A percentile compares a stretch with the other conserved stretches of the same genome.
Conservation (phyloP, 2,113 vertebrate genomes). For the Atherinomorus stipes region DNA sequence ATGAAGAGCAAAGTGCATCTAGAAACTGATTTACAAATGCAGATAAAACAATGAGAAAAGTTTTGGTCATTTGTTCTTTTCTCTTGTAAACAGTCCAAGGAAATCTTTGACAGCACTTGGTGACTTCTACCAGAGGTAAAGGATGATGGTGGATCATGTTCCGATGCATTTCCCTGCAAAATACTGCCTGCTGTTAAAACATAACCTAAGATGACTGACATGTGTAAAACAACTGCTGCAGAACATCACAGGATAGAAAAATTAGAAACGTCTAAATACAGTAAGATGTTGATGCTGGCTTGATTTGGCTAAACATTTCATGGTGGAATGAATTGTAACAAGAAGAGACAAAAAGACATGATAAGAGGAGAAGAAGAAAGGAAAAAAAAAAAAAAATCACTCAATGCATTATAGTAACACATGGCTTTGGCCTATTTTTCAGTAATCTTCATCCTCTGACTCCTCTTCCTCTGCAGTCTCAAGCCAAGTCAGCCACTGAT, state of each 20-base stretch:
- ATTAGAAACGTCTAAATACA: slow-evolving; percentile 32
- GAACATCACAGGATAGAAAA: slow-evolving; percentile 15
- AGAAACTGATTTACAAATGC: slow-evolving; percentile 90
- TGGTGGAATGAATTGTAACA: slow-evolving; percentile 90
- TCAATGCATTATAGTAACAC: slow-evolving; percentile 90
- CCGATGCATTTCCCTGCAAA: slow-evolving; percentile 51
- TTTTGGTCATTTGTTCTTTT: slow-evolving; percentile 81
- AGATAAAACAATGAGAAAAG: slow-evolving; percentile 58
- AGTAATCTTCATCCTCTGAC: slow-evolving; percentile 98
- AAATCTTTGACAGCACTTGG: slow-evolving; percentile 65
- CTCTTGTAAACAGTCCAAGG: slow-evolving; percentile 72
- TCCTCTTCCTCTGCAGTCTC: slow-evolving; percentile 99
- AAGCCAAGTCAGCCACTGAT: slow-evolving; percentile 99
- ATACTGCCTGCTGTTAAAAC: slow-evolving; percentile 43
- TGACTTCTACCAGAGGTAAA: slow-evolving; percentile 59
- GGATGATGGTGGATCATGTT: slow-evolving; percentile 47
- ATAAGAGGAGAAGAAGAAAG: slow-evolving; percentile 48
- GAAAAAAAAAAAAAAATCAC: slow-evolving; percentile 83
- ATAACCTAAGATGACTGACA: slow-evolving; percentile 44
- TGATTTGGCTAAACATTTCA: slow-evolving; percentile 79
- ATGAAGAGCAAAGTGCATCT: slow-evolving; percentile 96
- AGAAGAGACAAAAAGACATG: slow-evolving; percentile 6
- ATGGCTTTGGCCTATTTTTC: slow-evolving; percentile 93
- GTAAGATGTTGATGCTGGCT: slow-evolving; percentile 82
- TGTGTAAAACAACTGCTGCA: slow-evolving; percentile 50